Base-by-base conservation (phyloP, 2,113 vertebrate genomes). In the Merops nubicus region DNA sequence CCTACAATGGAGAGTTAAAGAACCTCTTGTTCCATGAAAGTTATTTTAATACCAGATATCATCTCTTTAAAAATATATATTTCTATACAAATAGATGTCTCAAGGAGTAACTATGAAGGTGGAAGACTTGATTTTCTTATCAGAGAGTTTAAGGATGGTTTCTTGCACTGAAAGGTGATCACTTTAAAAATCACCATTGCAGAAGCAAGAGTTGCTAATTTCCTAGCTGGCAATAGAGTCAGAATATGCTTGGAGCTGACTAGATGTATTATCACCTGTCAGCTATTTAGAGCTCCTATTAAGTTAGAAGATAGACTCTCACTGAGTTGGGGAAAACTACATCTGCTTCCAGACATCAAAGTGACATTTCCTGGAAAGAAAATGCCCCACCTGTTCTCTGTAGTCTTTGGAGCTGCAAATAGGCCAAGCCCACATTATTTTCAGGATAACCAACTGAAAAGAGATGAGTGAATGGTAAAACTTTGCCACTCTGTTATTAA, bases 321-420 rank as follows among this genome's bases (percentile, higher is more conserved):
- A 96, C 38, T 13, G 82, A 83, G 76, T 67, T 2, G 9, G 75
- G 83, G 75, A 97, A 81, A 95, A 96, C 82, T 88, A 70, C 92
- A 94, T 96, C 90, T 95, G 90, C 79, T 97, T 96, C 85, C 85
- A 96, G 93, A 63, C 95, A 94, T 94, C 95, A 96, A 86, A 88
- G 12, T 97, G 93, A 91, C 88, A 80, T 96, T 96, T 96, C 90
- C 96, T 96, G 95, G 96, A 96, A 95, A 77, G 96, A 95, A 93
- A 96, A 82, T 16, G 11, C 63, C 93, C 90, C 88, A 97, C 93
- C 92, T 96, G 90, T 67, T 96, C 90, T 4, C 67, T 88, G 7
- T 13, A 96, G 63, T 25, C 67, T 91, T 97, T 68, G 60, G 79
- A 93, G 82, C 68, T 94, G 68, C 90, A 80, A 94, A 78, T 10